Evolutionary conservation across 2,797 vertebrate species (phyloP).

Genomic region (Eospalax fontanierii): DNA sequence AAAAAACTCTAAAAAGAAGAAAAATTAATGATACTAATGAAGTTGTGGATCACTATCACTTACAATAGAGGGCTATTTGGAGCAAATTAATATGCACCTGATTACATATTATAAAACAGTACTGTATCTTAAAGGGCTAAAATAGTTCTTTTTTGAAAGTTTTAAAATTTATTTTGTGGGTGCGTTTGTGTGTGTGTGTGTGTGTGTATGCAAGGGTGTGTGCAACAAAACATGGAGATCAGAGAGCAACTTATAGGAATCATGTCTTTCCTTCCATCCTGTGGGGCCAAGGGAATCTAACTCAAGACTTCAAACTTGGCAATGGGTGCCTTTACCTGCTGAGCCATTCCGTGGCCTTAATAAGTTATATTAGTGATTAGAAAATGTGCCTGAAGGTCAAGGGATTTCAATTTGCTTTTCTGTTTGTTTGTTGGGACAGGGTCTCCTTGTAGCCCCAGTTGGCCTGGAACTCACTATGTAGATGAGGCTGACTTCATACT

Average conservation of each 20-base stretch:
- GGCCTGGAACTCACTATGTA: no score
- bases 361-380: not conserved
- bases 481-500: no score
- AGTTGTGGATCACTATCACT: not conserved
- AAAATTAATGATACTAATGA: conserved; percentile 22
- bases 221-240: no score
- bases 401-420: conserved; percentile 49
- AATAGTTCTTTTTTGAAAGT: not conserved
- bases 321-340: not conserved
- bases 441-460: no score
- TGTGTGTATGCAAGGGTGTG: no score
- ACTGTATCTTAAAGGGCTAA: not conserved
- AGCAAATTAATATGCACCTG: conserved; percentile 11
- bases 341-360: not conserved
- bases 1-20: conserved; percentile 6
- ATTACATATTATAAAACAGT: not conserved
- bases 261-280: not conserved
- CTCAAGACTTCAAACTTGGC: no score
- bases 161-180: no score
- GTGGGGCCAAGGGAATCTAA: no score
- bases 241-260: no score
- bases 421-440: no score
- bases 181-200: no score
- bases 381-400: conserved; percentile 35
- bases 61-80: not conserved